Evolutionary conservation across 2,113 vertebrate genomes (phyloP).

Genomic region (Petrocephalus zakoni): DNA sequence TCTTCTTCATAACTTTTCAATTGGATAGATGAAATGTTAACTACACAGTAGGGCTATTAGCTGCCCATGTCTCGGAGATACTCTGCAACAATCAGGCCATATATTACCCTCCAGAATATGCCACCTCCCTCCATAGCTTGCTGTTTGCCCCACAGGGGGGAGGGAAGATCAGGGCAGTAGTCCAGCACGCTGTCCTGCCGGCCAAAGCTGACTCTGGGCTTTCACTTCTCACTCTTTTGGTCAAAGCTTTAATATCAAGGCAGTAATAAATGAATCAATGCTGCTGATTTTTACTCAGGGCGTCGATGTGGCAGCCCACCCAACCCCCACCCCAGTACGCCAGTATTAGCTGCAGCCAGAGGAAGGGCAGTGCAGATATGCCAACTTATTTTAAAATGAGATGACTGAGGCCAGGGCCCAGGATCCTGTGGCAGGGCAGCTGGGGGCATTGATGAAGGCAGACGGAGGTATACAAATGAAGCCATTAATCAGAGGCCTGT

Average conservation of each 20-base stretch:
- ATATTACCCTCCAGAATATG: background rate
- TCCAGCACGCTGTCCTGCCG: background rate
- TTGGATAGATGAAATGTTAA: background rate
- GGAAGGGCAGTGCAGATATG: background rate
- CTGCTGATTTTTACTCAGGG: background rate
- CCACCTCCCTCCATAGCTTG: background rate
- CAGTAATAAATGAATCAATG: background rate
- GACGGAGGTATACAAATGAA: background rate
- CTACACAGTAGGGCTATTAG: conserved; percentile 4
- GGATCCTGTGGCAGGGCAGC: background rate
- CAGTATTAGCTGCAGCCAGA: background rate
- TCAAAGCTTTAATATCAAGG: background rate
- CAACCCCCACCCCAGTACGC: background rate
- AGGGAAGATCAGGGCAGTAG: background rate
- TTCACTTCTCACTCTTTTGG: background rate
- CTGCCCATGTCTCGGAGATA: conserved; percentile 36
- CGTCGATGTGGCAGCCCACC: background rate
- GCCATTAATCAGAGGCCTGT: background rate
- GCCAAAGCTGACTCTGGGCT: background rate
- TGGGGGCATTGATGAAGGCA: background rate
- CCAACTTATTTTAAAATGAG: background rate
- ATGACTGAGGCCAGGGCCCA: background rate
- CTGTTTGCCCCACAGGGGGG: background rate
- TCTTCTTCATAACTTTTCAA: background rate
- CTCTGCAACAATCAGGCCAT: conserved; percentile 11